Evolutionary conservation across 2,113 vertebrate genomes (phyloP), one percentile per base, ranked within the genome.

Genomic region (Cottus gobio): DNA sequence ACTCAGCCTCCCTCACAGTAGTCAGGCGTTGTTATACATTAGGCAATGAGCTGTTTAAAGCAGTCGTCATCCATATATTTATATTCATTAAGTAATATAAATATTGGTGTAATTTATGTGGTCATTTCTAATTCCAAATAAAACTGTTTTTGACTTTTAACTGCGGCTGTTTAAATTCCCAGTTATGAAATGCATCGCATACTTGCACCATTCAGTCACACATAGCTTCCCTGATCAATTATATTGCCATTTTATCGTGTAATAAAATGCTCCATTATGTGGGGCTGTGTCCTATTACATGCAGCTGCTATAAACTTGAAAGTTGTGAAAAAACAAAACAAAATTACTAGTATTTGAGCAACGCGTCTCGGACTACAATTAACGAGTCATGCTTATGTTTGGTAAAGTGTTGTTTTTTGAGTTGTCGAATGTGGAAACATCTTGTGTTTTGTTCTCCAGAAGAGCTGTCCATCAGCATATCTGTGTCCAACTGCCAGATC

Each of bases 381-480:
- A 76, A 80, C 54, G 36, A 85, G 70, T 63, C 22, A 71, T 73
- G 54, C 61, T 73, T 39, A 58, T 86, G 76, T 31, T 50, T 28
- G 42, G 34, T 82, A 18, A 82, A 70, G 57, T 67, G 16, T 2
- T 30, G 9, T 72, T 80, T 71, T 73, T 31, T 22, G 5, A 44
- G 20, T 75, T 65, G 34, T 63, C 86, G 5, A 78, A 70, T 78
- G 76, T 77, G 63, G 28, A 79, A 78, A 58, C 57, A 11, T 79
- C 12, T 10, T 85, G 50, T 89, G 85, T 93, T 85, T 90, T 85
- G 88, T 37, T 70, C 73, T 85, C 77, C 95, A 99, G 98, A 98
- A 91, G 98, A 99, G 87, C 92, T 99, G 84, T 98, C 97, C 88
- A 95, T 97, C 87, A 99, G 97, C 92, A 99, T 99, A 93, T 99